Conservation (phyloP, 2,113 vertebrate genomes). For the Pholis gunnellus region DNA sequence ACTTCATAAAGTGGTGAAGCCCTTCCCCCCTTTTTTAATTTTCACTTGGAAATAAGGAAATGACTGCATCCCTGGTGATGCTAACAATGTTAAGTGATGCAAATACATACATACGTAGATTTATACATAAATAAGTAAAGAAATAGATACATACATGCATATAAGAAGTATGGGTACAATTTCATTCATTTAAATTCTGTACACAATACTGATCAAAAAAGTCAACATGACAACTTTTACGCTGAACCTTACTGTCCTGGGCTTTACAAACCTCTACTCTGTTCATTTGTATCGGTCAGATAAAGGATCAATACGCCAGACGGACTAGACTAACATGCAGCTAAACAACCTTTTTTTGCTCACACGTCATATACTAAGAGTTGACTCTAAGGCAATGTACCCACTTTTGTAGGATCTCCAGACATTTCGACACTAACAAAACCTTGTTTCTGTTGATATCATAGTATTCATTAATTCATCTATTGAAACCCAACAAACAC, state of each 20-base stretch:
- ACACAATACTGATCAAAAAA: neutral
- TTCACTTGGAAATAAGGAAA: neutral
- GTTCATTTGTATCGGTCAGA: neutral
- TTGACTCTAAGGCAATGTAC: neutral
- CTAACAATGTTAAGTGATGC: neutral
- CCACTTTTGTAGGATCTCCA: neutral
- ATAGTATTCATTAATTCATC: neutral
- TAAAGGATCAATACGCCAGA: neutral
- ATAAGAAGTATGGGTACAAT: neutral
- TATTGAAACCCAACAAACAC: neutral
- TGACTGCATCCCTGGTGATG: neutral
- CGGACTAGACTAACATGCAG: neutral
- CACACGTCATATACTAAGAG: neutral
- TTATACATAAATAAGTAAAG: neutral
- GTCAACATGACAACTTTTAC: neutral
- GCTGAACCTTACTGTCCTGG: neutral
- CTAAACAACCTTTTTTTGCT: neutral
- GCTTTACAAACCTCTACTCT: constrained; percentile 3
- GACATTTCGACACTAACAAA: neutral
- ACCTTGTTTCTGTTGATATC: neutral
- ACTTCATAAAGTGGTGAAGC: neutral
- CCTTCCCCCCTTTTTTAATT: no score
- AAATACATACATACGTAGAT: neutral
- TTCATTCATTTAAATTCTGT: constrained; percentile 8
- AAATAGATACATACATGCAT: neutral